Evolutionary conservation across 2,888 invertebrate species (phyloP), one percentile per base, ranked within the genome.

Genomic region (Polyommatus iphigenia): DNA sequence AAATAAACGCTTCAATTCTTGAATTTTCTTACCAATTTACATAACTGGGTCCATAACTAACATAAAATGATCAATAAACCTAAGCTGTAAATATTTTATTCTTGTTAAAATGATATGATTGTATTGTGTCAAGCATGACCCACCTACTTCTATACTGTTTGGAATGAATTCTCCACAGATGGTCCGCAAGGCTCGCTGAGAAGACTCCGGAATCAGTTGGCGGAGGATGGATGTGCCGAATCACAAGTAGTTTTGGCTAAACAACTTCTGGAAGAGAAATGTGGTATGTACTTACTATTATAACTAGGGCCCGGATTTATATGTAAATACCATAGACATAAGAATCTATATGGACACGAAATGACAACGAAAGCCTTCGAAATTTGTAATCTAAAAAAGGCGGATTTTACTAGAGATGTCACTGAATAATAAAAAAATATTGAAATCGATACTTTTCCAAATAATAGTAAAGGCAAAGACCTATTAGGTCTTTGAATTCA

Each of bases 171-270:
- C 90, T 82, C 85, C 91, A 83, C 91, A 96, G 96, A 96, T 94
- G 95, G 96, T 80, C 95, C 96, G 83, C 94, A 95, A 90, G 95
- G 95, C 81, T 96, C 96, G 76, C 88, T 96, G 78, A 95, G 95
- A 85, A 90, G 96, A 77, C 89, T 96, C 76, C 92, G 96, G 46
- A 95, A 95, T 85, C 97, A 97, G 85, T 91, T 98, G 81, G 98
- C 98, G 0, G 97, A 97, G 85, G 98, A 98, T 90, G 98, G 98
- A 10, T 98, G 98, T 88, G 97, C 97, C 0, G 98, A 98, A 85
- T 97, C 98, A 13, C 98, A 98, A 90, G 97, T 98, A 80, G 97
- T 97, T 78, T 92, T 98, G 79, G 98, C 98, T 3, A 97, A 97
- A 86, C 96, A 97, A 84, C 92, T 98, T 62, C 92, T 98, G 83